Evolutionary conservation across 2,797 vertebrate species (phyloP).

Genomic region (Pangasius mekongensis): DNA sequence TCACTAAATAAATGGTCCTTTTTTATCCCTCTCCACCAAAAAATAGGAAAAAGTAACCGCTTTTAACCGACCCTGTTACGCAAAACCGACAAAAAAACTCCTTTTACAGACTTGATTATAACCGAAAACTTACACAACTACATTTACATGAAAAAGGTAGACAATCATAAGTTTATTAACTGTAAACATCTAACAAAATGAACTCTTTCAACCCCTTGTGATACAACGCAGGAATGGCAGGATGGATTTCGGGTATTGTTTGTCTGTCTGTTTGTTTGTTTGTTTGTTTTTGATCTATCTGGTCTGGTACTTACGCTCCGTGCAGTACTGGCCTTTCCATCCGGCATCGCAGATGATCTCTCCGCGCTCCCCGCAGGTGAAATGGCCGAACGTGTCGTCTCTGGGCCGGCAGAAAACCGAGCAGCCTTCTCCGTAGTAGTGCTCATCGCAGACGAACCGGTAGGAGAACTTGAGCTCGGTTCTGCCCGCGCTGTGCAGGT

Average conservation of each 20-base stretch:
- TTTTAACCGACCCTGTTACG: neutral
- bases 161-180: neutral
- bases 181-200: neutral
- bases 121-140: neutral
- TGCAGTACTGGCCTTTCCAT: slow-evolving; percentile 97
- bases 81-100: neutral
- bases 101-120: neutral
- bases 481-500: slow-evolving; percentile 86
- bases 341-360: slow-evolving; percentile 93
- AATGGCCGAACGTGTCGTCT: slow-evolving; percentile 94
- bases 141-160: neutral
- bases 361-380: slow-evolving; percentile 92
- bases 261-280: neutral
- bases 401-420: slow-evolving; percentile 93
- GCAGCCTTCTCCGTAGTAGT: slow-evolving; percentile 96
- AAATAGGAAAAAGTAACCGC: neutral
- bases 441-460: slow-evolving; percentile 93
- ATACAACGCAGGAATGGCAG: neutral
- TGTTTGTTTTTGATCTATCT: neutral
- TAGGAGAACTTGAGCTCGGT: slow-evolving; percentile 95
- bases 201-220: neutral
- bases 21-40: neutral
- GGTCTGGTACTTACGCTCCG: slow-evolving; percentile 84
- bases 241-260: neutral
- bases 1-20: neutral